Base-by-base conservation (phyloP, 2,797 vertebrate genomes). In the Taeniopygia guttata region DNA sequence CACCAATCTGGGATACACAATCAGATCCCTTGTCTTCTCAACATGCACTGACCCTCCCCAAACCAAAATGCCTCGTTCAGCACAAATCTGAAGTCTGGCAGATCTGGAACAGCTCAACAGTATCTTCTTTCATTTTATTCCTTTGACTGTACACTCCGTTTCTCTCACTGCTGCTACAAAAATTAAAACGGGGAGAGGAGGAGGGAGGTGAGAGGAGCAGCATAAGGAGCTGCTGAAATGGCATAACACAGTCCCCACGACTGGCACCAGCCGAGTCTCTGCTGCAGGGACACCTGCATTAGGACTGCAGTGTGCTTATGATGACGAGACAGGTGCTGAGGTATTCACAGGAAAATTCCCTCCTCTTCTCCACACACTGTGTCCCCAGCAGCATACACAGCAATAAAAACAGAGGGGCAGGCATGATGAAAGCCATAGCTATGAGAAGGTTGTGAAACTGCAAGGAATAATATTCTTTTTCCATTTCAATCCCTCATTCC, bases 251-350 rank as follows among this genome's bases (percentile, higher is more conserved):
- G 4, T 52, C 78, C 90, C 63, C 87, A 43, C 2, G 59, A 48
- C 82, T 72, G 94, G 92, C 81, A 88, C 10, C 55, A 38, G 54
- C 64, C 5, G 63, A 80, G 63, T 9, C 84, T 51, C 62, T 95
- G 90, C 94, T 92, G 91, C 94, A 95, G 83, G 64, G 89, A 66
- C 81, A 97, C 88, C 90, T 94, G 91, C 94, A 96, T 92, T 92
- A 62, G 45, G 88, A 95, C 91, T 95, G 93, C 87, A 93, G 73
- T 85, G 51, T 90, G 36, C 30, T 75, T 48, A 81, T 68, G 79
- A 34, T 73, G 55, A 91, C 22, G 27, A 89, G 82, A 89, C 79
- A 91, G 89, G 95, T 89, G 90, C 87, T 77, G 92, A 45, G 82
- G 80, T 26, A 75, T 55, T 80, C 68, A 52, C 77, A 58, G 4